phyloP scores from a whole-genome alignment of 2,797 vertebrate species.

The Poecile montanus region DNA sequence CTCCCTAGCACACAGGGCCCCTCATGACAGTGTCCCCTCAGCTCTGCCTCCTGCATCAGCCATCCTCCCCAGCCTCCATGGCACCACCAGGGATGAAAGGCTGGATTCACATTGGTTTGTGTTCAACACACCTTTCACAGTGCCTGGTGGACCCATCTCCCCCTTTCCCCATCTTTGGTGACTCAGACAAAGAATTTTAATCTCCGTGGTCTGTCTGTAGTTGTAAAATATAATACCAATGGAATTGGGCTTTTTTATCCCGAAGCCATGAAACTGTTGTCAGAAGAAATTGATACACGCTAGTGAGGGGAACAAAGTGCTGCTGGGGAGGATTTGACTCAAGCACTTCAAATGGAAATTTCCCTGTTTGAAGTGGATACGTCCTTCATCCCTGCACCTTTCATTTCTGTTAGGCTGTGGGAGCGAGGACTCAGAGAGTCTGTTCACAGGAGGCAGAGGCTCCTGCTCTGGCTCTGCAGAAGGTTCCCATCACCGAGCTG shows the following conservation, averaged over 20 bases:
- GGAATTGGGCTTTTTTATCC: slow-evolving; percentile 46
- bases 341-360: slow-evolving; percentile 69
- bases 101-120: not conserved
- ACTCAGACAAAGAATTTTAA: slow-evolving; percentile 58
- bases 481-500: not conserved
- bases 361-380: slow-evolving; percentile 61
- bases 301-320: not conserved
- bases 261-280: slow-evolving; percentile 30
- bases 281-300: slow-evolving; percentile 52
- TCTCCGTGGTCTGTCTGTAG: not conserved
- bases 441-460: not conserved
- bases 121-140: not conserved
- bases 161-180: not conserved
- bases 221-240: slow-evolving; percentile 28
- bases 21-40: fast-evolving
- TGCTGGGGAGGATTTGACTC: slow-evolving; percentile 52
- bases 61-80: not conserved
- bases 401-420: not conserved
- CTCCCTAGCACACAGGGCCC: not conserved
- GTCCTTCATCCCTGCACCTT: slow-evolving; percentile 20
- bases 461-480: not conserved
- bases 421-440: not conserved
- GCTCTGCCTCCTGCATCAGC: fast-evolving
- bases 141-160: fast-evolving
- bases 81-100: not conserved